Evolutionary conservation across 2,888 invertebrate genomes (phyloP).

Genomic region (Malachius bipustulatus): DNA sequence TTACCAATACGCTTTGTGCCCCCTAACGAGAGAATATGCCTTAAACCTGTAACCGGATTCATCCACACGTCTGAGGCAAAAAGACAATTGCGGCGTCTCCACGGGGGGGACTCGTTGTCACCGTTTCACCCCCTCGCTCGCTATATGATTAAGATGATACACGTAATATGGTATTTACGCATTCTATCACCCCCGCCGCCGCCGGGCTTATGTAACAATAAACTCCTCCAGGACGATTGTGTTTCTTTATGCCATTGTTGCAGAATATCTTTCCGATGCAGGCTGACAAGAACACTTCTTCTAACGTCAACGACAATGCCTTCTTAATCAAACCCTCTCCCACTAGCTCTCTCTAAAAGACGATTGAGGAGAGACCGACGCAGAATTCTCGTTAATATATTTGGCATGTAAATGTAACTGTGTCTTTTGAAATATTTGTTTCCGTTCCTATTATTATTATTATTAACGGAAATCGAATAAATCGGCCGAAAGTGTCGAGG

Average conservation of each 20-base stretch:
- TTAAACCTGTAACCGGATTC: not conserved
- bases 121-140: too few species aligned
- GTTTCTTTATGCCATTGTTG: conserved; percentile 33
- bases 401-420: too few species aligned
- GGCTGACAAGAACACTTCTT: conserved; percentile 37
- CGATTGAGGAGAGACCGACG: too few species aligned
- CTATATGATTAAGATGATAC: conserved; percentile 3
- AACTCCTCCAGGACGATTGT: conserved; percentile 16
- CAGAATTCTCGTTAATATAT: too few species aligned
- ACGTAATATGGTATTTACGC: conserved; percentile 2
- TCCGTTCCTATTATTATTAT: too few species aligned
- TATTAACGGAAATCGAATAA: too few species aligned
- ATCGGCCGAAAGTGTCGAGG: too few species aligned
- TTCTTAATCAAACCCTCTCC: conserved; percentile 35
- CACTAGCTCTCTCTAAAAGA: too few species aligned
- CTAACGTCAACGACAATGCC: conserved; percentile 33
- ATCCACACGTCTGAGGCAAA: conserved; percentile 7
- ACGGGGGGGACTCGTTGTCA: conserved; percentile 7
- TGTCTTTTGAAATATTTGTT: too few species aligned
- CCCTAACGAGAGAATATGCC: too few species aligned
- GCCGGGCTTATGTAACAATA: not conserved
- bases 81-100: conserved; percentile 11
- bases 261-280: conserved; percentile 35
- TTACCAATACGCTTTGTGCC: too few species aligned
- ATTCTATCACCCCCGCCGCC: not conserved